Conservation (phyloP, 2,797 vertebrate species). For the Danio kyathit region DNA sequence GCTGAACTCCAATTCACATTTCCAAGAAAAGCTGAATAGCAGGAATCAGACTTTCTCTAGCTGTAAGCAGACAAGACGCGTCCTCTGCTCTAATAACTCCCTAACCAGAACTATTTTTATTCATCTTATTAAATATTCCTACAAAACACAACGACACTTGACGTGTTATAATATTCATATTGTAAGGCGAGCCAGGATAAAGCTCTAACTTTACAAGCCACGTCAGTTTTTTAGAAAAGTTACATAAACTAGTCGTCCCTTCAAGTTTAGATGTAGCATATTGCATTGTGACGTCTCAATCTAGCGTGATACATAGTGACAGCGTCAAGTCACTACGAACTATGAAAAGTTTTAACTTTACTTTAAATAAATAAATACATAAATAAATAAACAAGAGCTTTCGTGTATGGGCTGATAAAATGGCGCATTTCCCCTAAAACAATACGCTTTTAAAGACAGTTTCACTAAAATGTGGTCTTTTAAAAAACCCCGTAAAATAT, state of each 20-base stretch:
- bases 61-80: not conserved
- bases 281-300: not conserved
- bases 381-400: slow-evolving; percentile 1
- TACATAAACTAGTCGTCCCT: not conserved
- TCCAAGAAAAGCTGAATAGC: slow-evolving; percentile 7
- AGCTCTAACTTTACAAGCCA: not conserved
- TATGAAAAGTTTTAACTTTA: slow-evolving; percentile 22
- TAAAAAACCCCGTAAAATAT: not conserved
- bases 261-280: not conserved
- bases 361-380: not conserved
- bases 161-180: not conserved
- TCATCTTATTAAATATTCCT: not conserved
- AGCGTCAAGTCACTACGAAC: not conserved
- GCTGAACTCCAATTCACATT: slow-evolving; percentile 16
- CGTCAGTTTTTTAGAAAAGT: not conserved
- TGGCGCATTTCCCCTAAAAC: slow-evolving; percentile 38
- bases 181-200: not conserved
- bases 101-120: not conserved
- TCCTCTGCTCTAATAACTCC: not conserved
- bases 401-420: slow-evolving; percentile 42
- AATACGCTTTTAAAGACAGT: not conserved
- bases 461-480: not conserved
- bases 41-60: slow-evolving; percentile 7
- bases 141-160: not conserved
- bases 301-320: not conserved